Conservation (phyloP, 2,113 vertebrate genomes). For the Austrofundulus limnaeus region DNA sequence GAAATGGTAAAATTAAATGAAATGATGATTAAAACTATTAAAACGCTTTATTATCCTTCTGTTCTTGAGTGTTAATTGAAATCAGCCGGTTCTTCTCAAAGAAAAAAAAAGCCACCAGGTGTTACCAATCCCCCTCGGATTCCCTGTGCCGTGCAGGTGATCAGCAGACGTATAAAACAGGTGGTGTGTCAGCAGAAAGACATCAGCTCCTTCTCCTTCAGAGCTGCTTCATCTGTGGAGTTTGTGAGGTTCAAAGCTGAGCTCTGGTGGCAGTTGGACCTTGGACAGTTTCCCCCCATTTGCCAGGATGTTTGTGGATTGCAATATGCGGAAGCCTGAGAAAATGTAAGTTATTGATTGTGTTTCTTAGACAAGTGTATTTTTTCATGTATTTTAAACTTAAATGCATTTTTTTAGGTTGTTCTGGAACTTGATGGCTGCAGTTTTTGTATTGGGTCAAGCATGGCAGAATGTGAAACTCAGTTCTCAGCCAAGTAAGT, state of each 20-base stretch:
- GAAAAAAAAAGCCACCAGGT: neutral
- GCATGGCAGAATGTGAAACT: slow-evolving; percentile 44
- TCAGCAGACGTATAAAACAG: slow-evolving; percentile 38
- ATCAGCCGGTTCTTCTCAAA: neutral
- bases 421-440: slow-evolving; percentile 60
- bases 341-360: slow-evolving; percentile 56
- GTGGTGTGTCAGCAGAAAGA: neutral
- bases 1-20: too few relatives aligned
- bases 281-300: neutral
- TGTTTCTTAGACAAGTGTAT: too few relatives aligned
- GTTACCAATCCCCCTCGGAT: slow-evolving; percentile 22
- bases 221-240: slow-evolving; percentile 23
- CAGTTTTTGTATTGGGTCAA: slow-evolving; percentile 44
- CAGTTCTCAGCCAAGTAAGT: slow-evolving; percentile 67
- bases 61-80: too few relatives aligned
- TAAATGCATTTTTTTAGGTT: slow-evolving; percentile 22
- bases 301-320: slow-evolving; percentile 2
- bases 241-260: slow-evolving; percentile 19
- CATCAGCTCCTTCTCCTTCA: slow-evolving; percentile 1
- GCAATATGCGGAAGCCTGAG: slow-evolving; percentile 39
- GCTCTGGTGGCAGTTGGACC: slow-evolving; percentile 5
- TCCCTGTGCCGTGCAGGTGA: slow-evolving; percentile 22
- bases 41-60: slow-evolving; percentile 3
- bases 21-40: too few relatives aligned
- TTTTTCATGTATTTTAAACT: neutral